phyloP scores from a whole-genome alignment of 1,140 invertebrate genomes.

The Papilio glaucus region DNA sequence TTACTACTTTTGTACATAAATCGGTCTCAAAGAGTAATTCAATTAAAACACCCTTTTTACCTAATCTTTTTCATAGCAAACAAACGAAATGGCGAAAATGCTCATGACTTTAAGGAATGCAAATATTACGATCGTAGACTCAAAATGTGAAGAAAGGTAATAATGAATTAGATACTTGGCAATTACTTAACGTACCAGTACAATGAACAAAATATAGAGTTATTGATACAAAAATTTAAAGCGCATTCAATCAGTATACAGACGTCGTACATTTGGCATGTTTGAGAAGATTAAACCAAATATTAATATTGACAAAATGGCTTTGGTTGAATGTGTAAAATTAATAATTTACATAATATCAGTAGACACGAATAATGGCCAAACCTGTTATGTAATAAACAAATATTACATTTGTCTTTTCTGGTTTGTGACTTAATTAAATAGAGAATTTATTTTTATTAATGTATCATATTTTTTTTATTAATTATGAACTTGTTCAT shows the following conservation, averaged over 20 bases:
- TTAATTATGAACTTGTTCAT: background rate
- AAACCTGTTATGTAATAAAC: conserved; percentile 8
- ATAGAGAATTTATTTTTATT: conserved; percentile 12
- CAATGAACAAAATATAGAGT: too few relatives aligned
- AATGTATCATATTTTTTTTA: background rate
- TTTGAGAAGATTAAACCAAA: conserved; percentile 38
- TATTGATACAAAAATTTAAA: conserved; percentile 8
- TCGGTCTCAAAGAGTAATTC: too few relatives aligned
- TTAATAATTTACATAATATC: conserved; percentile 44
- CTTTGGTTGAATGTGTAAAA: conserved; percentile 40
- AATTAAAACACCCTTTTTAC: too few relatives aligned
- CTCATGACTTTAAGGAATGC: too few relatives aligned
- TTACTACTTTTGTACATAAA: too few relatives aligned
- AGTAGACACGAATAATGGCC: conserved; percentile 6
- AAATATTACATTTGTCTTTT: background rate
- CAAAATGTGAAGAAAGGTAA: too few relatives aligned
- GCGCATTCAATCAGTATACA: conserved; percentile 38
- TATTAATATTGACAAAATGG: conserved; percentile 45
- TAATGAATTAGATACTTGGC: conserved; percentile 31
- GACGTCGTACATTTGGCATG: conserved; percentile 30
- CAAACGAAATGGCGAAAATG: too few relatives aligned
- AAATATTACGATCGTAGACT: too few relatives aligned
- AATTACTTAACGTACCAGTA: too few relatives aligned
- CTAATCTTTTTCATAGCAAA: too few relatives aligned
- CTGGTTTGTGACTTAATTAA: conserved; percentile 11